phyloP scores from a whole-genome alignment of 1,140 invertebrate genomes.

The Pristionchus pacificus region DNA sequence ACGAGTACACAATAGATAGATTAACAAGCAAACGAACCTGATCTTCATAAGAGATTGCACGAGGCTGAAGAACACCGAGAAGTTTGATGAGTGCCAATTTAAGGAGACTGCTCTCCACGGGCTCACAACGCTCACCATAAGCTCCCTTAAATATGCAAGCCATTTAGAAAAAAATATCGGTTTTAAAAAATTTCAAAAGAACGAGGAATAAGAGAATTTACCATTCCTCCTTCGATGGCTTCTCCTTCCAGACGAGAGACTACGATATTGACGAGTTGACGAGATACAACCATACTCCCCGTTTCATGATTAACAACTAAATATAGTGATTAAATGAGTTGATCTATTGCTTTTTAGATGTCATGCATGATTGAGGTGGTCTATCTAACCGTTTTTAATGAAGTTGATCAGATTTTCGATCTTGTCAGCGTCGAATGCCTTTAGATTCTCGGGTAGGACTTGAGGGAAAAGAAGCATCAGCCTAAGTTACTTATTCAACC shows the following conservation, averaged over 20 bases:
- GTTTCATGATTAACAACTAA: slow-evolving; percentile 22
- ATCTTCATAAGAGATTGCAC: slow-evolving; percentile 30
- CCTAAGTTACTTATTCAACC: slow-evolving; percentile 4
- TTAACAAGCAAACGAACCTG: slow-evolving; percentile 11
- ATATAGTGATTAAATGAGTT: slow-evolving; percentile 10
- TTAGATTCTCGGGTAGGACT: slow-evolving; percentile 5
- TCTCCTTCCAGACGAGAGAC: slow-evolving; percentile 10
- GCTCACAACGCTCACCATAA: too few relatives aligned
- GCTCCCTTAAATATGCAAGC: too few relatives aligned
- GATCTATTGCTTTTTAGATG: background rate
- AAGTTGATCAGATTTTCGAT: background rate
- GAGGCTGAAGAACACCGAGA: slow-evolving; percentile 17
- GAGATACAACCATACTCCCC: slow-evolving; percentile 29
- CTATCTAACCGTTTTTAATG: background rate
- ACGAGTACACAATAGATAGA: background rate
- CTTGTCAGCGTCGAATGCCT: slow-evolving; percentile 6
- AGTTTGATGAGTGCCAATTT: too few relatives aligned
- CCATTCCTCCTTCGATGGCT: slow-evolving; percentile 1
- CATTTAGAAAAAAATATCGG: too few relatives aligned
- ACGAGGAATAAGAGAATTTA: too few relatives aligned
- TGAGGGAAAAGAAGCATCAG: background rate
- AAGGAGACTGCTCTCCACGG: background rate
- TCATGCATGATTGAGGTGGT: background rate
- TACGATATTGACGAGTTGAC: slow-evolving; percentile 16
- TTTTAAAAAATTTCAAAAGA: too few relatives aligned